Evolutionary conservation across 2,888 invertebrate genomes (phyloP).

Genomic region (Pyrocoelia pectoralis): DNA sequence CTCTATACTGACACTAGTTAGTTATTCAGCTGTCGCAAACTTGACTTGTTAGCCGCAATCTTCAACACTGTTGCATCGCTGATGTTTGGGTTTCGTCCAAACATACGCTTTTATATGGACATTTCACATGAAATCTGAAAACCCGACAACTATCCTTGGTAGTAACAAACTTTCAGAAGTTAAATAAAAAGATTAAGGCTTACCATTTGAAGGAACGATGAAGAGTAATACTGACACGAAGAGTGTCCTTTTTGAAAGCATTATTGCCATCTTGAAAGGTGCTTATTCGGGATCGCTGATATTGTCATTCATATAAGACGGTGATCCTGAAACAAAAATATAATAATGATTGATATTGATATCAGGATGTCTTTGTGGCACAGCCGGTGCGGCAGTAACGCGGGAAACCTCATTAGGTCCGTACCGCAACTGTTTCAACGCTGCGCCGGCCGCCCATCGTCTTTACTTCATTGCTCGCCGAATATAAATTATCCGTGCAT

Average conservation of each 20-base stretch:
- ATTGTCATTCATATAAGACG: constrained; percentile 46
- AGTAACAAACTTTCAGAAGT: not conserved
- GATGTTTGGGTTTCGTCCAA: not conserved
- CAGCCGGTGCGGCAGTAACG: constrained; percentile 45
- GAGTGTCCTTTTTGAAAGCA: no score
- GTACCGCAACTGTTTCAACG: constrained; percentile 46
- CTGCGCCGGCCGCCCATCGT: constrained; percentile 45
- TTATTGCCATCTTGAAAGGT: not conserved
- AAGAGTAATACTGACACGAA: not conserved
- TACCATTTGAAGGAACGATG: not conserved
- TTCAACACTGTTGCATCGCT: not conserved
- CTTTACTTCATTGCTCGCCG: constrained; percentile 54
- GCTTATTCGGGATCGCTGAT: not conserved
- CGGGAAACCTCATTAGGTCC: constrained; percentile 50
- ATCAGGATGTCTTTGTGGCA: constrained; percentile 37
- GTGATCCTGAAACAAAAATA: constrained; percentile 42
- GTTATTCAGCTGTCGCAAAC: constrained; percentile 51
- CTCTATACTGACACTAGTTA: constrained; percentile 49
- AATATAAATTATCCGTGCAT: constrained; percentile 55
- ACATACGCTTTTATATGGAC: not conserved
- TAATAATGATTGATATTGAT: constrained; percentile 42
- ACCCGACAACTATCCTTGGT: not conserved
- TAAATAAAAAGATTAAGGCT: not conserved
- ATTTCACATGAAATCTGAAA: no score
- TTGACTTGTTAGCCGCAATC: constrained; percentile 43